Base-by-base conservation (phyloP, 2,888 invertebrate species). In the Onthophagus sagittarius region DNA sequence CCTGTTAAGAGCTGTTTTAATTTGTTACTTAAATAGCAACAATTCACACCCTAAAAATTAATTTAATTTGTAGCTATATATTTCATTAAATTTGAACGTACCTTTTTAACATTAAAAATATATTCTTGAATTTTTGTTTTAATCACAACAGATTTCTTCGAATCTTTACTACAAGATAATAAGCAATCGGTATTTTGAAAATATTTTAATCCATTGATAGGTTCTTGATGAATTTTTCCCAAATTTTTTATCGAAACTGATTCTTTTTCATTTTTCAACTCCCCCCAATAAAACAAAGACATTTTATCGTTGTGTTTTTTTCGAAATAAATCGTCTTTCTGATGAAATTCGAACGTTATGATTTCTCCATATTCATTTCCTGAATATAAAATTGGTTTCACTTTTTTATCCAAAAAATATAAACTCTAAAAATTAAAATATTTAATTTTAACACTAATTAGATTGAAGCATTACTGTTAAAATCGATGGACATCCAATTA, bases 261-360 rank as follows among this genome's bases (percentile, higher is more conserved):
- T 0, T 86, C 85, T 0, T 86, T 85, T 80, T 90, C 86, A 0
- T 86, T 82, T 1, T 86, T 81, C 6, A 91, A 79, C 79, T 90
- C 90, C 89, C 90, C 86, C 90, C 90, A 91, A 78, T 88, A 90
- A 79, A 88, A 90, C 65, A 87, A 85, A 76, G 87, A 89, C 71
- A 88, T 84, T 76, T 86, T 86, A 75, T 90, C 90, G 1, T 87
- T 85, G 2, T 87, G 82, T 76, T 88, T 88, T 76, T 85, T 86
- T 75, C 88, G 84, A 73, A 91, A 86, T 0, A 90, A 84, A 2
- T 87, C 86, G 70, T 87, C 83, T 0, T 89, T 88, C 79, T 89
- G 89, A 13, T 87, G 82, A 81, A 91, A 91, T 3, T 83, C 83
- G 13, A 91, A 74, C 0, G 86, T 82, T 2, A 86, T 85, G 32